phyloP scores from a whole-genome alignment of 2,797 vertebrate genomes.

The Potorous gilbertii region DNA sequence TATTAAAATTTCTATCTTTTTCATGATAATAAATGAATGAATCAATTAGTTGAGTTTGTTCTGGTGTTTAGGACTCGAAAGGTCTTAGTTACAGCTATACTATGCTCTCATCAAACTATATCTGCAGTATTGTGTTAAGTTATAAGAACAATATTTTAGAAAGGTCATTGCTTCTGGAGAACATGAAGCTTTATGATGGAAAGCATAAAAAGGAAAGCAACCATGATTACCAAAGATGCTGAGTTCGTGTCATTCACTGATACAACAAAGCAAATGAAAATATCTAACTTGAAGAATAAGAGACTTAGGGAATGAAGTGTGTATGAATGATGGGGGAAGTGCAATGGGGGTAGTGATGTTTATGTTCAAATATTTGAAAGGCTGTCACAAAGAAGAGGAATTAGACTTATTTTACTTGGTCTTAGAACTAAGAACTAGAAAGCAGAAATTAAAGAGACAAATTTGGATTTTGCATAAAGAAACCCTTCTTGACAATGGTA shows the following conservation, averaged over 20 bases:
- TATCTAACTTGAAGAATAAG: background rate
- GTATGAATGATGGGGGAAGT: background rate
- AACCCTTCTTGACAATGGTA: background rate
- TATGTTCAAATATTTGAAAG: background rate
- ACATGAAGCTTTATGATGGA: background rate
- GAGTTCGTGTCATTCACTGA: background rate
- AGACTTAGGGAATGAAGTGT: background rate
- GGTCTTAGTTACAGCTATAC: background rate
- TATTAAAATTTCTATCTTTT: constrained; percentile 20
- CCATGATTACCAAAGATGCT: background rate
- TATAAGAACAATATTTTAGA: background rate
- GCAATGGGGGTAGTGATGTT: background rate
- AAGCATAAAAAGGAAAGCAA: background rate
- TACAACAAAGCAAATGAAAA: background rate
- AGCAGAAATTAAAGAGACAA: background rate
- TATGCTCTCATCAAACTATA: background rate
- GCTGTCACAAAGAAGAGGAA: background rate
- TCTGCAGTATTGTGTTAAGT: background rate
- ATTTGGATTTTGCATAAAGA: background rate
- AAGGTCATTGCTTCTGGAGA: background rate
- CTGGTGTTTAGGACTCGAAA: background rate
- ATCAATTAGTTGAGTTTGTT: background rate
- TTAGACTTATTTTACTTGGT: background rate
- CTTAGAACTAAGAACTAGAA: background rate
- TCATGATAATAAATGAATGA: background rate